Evolutionary conservation across 2,888 invertebrate genomes (phyloP).

Genomic region (Orthonevra nobilis): DNA sequence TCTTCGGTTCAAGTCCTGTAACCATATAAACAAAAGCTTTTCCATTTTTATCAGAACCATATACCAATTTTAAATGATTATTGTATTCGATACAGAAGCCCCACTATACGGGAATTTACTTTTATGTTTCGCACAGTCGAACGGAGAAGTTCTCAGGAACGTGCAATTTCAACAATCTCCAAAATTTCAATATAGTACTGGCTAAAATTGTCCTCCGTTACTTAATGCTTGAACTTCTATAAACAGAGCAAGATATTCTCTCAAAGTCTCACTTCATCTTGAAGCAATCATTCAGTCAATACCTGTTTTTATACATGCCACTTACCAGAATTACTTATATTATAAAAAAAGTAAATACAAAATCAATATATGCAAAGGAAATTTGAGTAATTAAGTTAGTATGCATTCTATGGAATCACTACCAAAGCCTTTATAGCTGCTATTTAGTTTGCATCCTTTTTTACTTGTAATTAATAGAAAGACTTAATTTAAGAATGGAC

Average conservation of each 20-base stretch:
- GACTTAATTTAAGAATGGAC: too few species aligned
- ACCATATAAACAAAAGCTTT: not conserved
- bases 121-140: not conserved
- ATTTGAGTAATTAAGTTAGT: too few species aligned
- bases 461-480: too few species aligned
- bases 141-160: not conserved
- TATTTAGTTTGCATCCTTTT: too few species aligned
- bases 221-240: conserved; percentile 1
- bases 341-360: too few species aligned
- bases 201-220: not conserved
- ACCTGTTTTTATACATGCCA: not conserved
- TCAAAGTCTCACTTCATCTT: not conserved
- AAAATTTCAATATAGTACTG: not conserved
- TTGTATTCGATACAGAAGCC: not conserved
- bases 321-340: not conserved
- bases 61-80: not conserved
- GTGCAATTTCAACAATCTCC: not conserved
- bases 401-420: too few species aligned
- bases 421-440: too few species aligned
- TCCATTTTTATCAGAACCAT: not conserved
- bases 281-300: not conserved
- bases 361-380: too few species aligned
- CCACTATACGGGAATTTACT: not conserved
- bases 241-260: not conserved
- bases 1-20: not conserved